A percentile compares a stretch with the other conserved stretches of the same genome.
Evolutionary conservation across 2,888 invertebrate genomes (phyloP).

Genomic region (Plagodis dolabraria): DNA sequence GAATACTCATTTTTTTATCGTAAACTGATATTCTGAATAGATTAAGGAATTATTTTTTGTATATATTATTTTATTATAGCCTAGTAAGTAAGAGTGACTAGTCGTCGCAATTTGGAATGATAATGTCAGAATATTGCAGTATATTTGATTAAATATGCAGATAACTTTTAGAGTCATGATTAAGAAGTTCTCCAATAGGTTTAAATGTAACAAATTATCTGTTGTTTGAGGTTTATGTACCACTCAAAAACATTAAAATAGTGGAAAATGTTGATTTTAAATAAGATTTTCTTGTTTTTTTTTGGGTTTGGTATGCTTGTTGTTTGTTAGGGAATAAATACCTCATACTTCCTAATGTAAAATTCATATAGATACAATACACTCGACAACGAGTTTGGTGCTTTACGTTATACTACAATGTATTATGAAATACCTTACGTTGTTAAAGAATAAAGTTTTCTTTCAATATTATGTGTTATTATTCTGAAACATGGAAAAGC

Average conservation of each 20-base stretch:
- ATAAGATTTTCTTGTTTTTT: too few species aligned
- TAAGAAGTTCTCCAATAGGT: too few species aligned
- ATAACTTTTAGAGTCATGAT: too few species aligned
- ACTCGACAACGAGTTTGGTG: conserved; percentile 39
- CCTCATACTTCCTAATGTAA: conserved; percentile 34
- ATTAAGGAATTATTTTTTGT: conserved; percentile 47
- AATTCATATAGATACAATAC: conserved; percentile 34
- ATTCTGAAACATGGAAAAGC: conserved; percentile 27
- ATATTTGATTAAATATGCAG: too few species aligned
- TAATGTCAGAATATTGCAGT: not conserved
- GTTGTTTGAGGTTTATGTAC: too few species aligned
- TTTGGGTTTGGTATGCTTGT: not conserved
- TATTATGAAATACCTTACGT: conserved; percentile 39
- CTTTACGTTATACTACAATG: conserved; percentile 33
- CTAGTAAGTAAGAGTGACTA: conserved; percentile 63
- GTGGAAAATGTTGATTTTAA: too few species aligned
- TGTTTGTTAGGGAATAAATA: conserved; percentile 31
- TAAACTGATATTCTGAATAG: conserved; percentile 49
- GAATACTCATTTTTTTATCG: conserved; percentile 23
- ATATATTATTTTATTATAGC: conserved; percentile 50
- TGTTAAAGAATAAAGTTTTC: conserved; percentile 42
- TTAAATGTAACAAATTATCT: too few species aligned
- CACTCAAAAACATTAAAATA: too few species aligned
- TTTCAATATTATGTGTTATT: conserved; percentile 34
- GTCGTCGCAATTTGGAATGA: conserved; percentile 56